These are phyloP conservation scores for Herpailurus yagouaroundi DNA, from an alignment of 2,113 vertebrate genomes.

Conservation along the genomic window DNA sequence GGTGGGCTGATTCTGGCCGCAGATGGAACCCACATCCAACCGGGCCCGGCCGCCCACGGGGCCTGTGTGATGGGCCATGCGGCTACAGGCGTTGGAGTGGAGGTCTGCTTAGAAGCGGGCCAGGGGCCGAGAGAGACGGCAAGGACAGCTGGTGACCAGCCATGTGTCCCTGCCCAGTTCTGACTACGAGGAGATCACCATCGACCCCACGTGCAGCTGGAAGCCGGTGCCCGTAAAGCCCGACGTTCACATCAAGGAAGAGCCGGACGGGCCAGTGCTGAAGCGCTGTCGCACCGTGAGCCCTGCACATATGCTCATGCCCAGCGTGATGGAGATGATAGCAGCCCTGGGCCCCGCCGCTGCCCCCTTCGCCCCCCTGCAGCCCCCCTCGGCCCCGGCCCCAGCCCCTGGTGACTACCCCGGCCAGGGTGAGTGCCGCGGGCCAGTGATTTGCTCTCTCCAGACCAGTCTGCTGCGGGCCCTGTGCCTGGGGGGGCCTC, in stretches of 20 bases:
- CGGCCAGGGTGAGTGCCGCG: slow-evolving; percentile 85
- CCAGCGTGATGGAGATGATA: slow-evolving; percentile 98
- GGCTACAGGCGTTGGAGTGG: neutral
- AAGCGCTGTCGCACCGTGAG: slow-evolving; percentile 96
- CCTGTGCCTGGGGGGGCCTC: neutral
- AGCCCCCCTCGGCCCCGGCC: slow-evolving; percentile 79
- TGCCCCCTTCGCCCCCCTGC: slow-evolving; percentile 86
- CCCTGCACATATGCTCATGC: slow-evolving; percentile 95
- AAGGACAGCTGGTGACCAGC: neutral
- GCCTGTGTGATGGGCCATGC: neutral
- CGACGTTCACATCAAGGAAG: slow-evolving; percentile 94
- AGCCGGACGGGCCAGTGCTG: slow-evolving; percentile 92
- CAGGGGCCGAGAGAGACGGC: accelerated
- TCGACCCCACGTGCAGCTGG: slow-evolving; percentile 97
- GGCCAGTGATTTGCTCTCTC: accelerated
- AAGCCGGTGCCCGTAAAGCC: slow-evolving; percentile 95
- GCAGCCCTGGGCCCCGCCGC: slow-evolving; percentile 92
- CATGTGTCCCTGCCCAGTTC: slow-evolving; percentile 83
- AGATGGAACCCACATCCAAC: neutral
- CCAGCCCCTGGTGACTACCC: slow-evolving; percentile 87
- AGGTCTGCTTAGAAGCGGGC: neutral
- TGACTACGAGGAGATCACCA: slow-evolving; percentile 97
- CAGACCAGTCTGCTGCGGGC: neutral
- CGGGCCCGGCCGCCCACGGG: neutral
- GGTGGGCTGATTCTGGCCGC: too few relatives aligned